Evolutionary conservation across 2,888 invertebrate genomes (phyloP).

Genomic region (Hylaea fasciaria): DNA sequence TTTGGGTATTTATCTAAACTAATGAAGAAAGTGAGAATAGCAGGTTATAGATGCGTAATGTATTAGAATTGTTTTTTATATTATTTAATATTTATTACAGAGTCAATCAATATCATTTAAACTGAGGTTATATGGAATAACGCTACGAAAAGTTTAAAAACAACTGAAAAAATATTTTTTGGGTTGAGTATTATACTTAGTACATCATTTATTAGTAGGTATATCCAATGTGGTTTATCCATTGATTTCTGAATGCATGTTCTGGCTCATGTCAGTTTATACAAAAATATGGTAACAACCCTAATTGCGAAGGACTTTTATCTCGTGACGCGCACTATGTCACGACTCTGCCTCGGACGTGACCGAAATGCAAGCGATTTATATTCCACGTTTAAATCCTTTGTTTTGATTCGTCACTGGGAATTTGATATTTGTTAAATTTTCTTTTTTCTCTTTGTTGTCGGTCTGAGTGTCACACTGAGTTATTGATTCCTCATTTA

Average conservation of each 20-base stretch:
- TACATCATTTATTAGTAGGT: no score
- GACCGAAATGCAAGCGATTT: conserved; percentile 78
- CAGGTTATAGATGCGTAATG: no score
- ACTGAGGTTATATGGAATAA: no score
- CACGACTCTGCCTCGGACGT: conserved; percentile 76
- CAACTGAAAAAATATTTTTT: no score
- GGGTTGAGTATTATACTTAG: no score
- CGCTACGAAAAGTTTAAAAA: no score
- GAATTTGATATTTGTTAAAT: conserved; percentile 42
- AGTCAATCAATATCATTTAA: no score
- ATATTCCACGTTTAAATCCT: conserved; percentile 60
- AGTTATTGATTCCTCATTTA: conserved; percentile 30
- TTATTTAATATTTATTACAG: no score
- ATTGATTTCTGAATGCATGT: conserved; percentile 8
- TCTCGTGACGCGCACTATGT: conserved; percentile 80
- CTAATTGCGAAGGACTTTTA: conserved; percentile 64
- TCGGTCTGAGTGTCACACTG: conserved; percentile 28
- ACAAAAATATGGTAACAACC: conserved; percentile 22
- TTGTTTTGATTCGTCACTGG: conserved; percentile 59
- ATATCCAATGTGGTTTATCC: no score
- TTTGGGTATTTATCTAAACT: no score
- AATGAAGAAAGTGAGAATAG: no score
- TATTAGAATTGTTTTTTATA: no score
- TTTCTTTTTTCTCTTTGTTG: conserved; percentile 26
- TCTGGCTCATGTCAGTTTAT: conserved; percentile 6